phyloP scores from a whole-genome alignment of 2,113 vertebrate species.

The Hippocampus barbouri region DNA sequence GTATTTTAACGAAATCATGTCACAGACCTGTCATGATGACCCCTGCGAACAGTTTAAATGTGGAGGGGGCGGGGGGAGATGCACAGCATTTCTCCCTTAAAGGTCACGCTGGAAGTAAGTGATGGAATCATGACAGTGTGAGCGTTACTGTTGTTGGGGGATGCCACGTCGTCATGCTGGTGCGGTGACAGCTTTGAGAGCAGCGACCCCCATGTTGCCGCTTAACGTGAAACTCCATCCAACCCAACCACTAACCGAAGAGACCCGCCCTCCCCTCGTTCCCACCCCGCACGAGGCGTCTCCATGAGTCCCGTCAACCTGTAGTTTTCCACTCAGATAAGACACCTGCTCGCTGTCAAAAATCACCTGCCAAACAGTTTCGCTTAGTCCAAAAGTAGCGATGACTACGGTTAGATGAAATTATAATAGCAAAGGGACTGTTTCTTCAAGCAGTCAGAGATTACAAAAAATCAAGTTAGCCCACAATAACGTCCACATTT shows the following conservation, averaged over 20 bases:
- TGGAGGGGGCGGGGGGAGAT: too few species aligned
- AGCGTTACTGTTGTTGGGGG: slow-evolving; percentile 12
- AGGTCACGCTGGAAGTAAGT: neutral
- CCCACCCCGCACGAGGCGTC: neutral
- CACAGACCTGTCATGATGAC: neutral
- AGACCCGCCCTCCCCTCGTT: neutral
- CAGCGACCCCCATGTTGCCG: slow-evolving; percentile 21
- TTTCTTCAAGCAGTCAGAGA: too few species aligned
- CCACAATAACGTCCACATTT: too few species aligned
- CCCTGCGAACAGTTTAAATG: neutral
- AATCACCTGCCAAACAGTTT: slow-evolving; percentile 1
- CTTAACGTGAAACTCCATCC: slow-evolving; percentile 27
- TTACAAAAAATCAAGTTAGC: too few species aligned
- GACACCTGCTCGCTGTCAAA: neutral
- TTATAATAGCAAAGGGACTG: too few species aligned
- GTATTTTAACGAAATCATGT: too few species aligned
- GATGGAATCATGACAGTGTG: neutral
- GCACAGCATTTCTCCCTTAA: neutral
- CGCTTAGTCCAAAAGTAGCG: neutral
- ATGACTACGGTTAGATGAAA: too few species aligned
- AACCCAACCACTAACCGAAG: slow-evolving; percentile 10
- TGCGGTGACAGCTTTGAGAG: slow-evolving; percentile 16
- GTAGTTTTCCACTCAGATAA: slow-evolving; percentile 9
- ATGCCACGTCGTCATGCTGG: slow-evolving; percentile 29
- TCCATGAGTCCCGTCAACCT: neutral